Base-by-base conservation (phyloP, 2,888 invertebrate species). In the Epiblema foenella region DNA sequence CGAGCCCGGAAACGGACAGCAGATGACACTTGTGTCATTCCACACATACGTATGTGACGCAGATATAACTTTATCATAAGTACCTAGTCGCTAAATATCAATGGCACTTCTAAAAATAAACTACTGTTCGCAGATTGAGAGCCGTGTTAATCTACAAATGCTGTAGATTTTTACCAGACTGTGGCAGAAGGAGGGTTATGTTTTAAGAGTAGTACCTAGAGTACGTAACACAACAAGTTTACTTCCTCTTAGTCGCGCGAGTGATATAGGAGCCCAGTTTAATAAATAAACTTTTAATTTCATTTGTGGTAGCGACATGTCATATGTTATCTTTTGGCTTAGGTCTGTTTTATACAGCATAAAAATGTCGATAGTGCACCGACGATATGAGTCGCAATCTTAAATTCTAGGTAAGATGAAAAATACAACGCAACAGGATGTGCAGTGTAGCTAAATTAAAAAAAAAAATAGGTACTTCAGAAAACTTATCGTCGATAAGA, bases 401-500 rank as follows among this genome's bases (percentile, higher is more conserved):
- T 7, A 29, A n/a, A 58, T 20, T 39, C n/a, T 24, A 39, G n/a
- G n/a, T 39, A 46, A 54, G 65, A 66, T 66, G 37, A 46, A 46
- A 46, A 11, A 42, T 42, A 42, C 24, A 58, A 46, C 65, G 12
- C 20, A 71, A 20, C 71, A 67, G 71, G 67, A 71, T 71, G 62
- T 71, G 56, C 17, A 65, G 10, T 42, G 17, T 17, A 60, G 37
- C 54, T 33, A 59, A 66, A 70, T 60, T 46, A 49, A 54, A 54
- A 59, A 24, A 24, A 24, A 24, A 24, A 24, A 24, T 24, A 65
- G 12, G 42, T 46, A n/a, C n/a, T n/a, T n/a, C n/a, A 60, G 51
- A 52, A 56, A 64, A 29, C 52, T 60, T 66, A 60, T 66, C n/a
- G 51, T 37, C 62, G 59, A 64, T 68, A 72, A 64, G 52, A 72